A percentile compares a stretch with the other conserved stretches of the same genome.
These are phyloP conservation scores for Aspidiotus rigidus DNA, from an alignment of 2,888 invertebrate species.

Conservation along the genomic window DNA sequence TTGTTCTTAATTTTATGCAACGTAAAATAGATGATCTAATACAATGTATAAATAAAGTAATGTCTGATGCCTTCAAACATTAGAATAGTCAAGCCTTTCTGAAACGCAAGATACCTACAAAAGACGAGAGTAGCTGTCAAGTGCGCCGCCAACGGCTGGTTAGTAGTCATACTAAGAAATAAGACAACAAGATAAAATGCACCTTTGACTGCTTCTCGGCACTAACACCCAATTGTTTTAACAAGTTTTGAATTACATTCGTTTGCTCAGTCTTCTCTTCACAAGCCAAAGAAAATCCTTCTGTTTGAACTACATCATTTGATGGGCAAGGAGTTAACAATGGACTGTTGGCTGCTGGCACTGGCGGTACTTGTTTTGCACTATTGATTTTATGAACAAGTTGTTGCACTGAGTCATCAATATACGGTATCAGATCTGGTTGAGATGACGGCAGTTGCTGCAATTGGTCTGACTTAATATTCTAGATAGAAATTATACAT, in stretches of 20 bases:
- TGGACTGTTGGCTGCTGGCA: neutral
- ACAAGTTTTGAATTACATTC: conserved; percentile 21
- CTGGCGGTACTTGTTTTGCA: conserved; percentile 7
- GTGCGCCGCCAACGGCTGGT: too few species aligned
- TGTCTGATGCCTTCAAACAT: too few species aligned
- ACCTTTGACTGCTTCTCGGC: conserved; percentile 34
- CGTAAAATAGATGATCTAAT: too few species aligned
- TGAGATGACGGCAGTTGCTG: conserved; percentile 4
- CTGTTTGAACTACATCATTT: neutral
- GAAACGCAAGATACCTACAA: too few species aligned
- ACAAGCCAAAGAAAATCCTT: neutral
- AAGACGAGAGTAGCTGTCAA: too few species aligned
- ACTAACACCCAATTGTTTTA: conserved; percentile 34
- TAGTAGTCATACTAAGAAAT: too few species aligned
- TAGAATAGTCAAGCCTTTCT: too few species aligned
- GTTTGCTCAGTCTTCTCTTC: conserved; percentile 11
- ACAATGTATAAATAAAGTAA: too few species aligned
- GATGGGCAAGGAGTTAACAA: neutral
- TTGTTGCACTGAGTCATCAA: conserved; percentile 16
- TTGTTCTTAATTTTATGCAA: too few species aligned
- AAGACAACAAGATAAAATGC: neutral
- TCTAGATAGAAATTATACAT: conserved; percentile 5
- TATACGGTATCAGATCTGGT: neutral
- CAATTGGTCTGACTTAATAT: conserved; percentile 13
- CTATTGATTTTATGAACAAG: conserved; percentile 19